Conservation (phyloP, 2,888 invertebrate genomes). For the Tridacna gigas region DNA sequence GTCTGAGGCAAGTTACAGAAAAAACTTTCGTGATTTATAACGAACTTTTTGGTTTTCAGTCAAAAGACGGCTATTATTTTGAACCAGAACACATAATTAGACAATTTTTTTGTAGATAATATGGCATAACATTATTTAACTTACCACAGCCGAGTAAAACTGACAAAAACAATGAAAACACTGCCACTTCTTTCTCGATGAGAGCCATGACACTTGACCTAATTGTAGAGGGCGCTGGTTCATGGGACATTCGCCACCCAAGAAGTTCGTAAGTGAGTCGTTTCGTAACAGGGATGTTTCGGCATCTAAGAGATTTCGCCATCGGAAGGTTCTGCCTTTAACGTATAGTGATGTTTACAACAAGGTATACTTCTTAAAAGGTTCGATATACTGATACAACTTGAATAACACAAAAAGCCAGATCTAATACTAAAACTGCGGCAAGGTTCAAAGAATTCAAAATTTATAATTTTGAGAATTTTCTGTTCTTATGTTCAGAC, state of each 20-base stretch:
- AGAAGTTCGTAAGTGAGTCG: not conserved
- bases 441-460: no score
- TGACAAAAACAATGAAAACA: not conserved
- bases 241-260: not conserved
- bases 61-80: not conserved
- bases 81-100: not conserved
- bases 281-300: not conserved
- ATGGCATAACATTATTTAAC: not conserved
- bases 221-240: constrained; percentile 4
- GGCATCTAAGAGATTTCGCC: not conserved
- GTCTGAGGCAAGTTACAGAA: not conserved
- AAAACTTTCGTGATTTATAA: not conserved
- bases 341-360: not conserved
- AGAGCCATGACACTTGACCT: constrained; percentile 55
- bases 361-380: not conserved
- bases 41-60: not conserved
- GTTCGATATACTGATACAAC: not conserved
- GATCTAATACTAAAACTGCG: no score
- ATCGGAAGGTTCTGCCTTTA: not conserved
- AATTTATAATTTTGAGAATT: no score
- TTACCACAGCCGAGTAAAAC: not conserved
- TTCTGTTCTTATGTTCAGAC: no score
- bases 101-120: not conserved
- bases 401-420: not conserved
- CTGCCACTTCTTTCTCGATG: not conserved